Percentiles rank a stretch among this genome's conserved stretches.
Evolutionary conservation across 2,888 invertebrate genomes (phyloP).

Genomic region (Lasius fuliginosus): DNA sequence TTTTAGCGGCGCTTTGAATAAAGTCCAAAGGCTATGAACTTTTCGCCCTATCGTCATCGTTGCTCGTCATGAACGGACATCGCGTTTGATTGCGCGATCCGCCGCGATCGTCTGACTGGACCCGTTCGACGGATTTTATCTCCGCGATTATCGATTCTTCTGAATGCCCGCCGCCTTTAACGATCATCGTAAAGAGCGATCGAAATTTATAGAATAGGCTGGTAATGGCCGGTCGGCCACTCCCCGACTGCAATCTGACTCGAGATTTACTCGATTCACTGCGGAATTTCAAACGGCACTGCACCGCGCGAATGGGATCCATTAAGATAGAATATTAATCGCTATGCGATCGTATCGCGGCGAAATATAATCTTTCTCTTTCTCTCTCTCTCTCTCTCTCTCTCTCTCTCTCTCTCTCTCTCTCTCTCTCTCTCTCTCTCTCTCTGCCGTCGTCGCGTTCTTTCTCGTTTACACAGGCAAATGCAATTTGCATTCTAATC

Average conservation of each 20-base stretch:
- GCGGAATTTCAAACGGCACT: constrained; percentile 58
- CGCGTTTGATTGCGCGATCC: constrained; percentile 57
- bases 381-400: neutral
- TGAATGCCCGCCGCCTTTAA: constrained; percentile 66
- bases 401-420: too few species aligned
- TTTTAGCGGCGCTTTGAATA: constrained; percentile 28
- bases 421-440: too few species aligned
- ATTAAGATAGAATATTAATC: constrained; percentile 72
- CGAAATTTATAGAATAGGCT: constrained; percentile 76
- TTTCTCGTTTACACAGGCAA: constrained; percentile 21
- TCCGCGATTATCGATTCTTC: constrained; percentile 37
- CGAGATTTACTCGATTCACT: constrained; percentile 60
- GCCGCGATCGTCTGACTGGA: constrained; percentile 21
- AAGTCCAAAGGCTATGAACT: constrained; percentile 37
- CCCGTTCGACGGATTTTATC: constrained; percentile 56
- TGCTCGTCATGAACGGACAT: neutral
- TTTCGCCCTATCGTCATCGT: constrained; percentile 3
- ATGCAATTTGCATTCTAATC: constrained; percentile 20
- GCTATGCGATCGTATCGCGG: constrained; percentile 37
- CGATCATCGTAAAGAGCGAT: constrained; percentile 73
- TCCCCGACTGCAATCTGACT: constrained; percentile 67
- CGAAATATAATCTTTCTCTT: constrained; percentile 23
- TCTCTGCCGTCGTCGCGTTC: constrained; percentile 7
- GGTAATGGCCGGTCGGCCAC: constrained; percentile 71
- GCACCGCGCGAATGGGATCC: constrained; percentile 51